These are phyloP conservation scores for Noctilio leporinus DNA, from an alignment of 2,113 vertebrate species.

Conservation along the genomic window DNA sequence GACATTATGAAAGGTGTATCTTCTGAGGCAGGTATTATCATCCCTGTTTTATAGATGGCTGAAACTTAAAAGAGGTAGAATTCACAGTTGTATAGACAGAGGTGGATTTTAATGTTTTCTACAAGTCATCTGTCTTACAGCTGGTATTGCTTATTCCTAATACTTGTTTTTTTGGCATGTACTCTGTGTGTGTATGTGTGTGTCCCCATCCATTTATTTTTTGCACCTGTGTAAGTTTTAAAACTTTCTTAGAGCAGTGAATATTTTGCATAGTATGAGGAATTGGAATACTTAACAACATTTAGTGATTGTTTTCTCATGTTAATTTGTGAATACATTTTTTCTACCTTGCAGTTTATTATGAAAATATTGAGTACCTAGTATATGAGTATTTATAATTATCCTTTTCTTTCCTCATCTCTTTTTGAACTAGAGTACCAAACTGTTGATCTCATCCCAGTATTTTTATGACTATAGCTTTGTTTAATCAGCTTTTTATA, in stretches of 20 bases:
- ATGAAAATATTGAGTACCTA: background rate
- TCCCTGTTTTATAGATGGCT: background rate
- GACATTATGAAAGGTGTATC: background rate
- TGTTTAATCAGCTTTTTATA: background rate
- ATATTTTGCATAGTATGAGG: background rate
- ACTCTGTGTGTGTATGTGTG: background rate
- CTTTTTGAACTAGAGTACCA: background rate
- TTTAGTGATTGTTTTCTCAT: background rate
- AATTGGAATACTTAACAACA: background rate
- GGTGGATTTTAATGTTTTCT: background rate
- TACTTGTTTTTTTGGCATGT: background rate
- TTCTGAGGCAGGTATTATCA: background rate
- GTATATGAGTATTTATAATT: background rate
- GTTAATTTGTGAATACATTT: background rate
- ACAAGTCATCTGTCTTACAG: background rate
- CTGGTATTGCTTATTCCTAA: background rate
- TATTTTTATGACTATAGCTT: background rate
- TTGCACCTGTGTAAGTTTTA: background rate
- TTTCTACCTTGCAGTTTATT: slow-evolving; percentile 11
- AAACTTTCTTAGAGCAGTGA: background rate
- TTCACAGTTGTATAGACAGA: background rate
- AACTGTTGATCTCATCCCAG: background rate
- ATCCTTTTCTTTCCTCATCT: background rate
- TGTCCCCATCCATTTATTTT: background rate
- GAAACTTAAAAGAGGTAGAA: background rate